Conservation (phyloP, 2,113 vertebrate genomes). For the Alligator sinensis region DNA sequence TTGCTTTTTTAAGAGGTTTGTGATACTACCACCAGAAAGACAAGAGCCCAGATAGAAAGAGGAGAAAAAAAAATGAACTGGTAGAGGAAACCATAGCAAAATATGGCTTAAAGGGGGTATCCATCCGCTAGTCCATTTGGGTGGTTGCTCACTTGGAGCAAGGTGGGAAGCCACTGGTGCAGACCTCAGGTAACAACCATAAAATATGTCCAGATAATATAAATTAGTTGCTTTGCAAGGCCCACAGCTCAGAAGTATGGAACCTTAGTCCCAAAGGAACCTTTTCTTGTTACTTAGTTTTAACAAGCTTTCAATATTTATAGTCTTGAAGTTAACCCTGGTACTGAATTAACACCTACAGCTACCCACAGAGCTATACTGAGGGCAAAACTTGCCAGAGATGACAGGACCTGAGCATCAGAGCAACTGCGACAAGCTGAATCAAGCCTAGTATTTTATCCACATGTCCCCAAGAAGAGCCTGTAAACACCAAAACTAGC, state of each 20-base stretch:
- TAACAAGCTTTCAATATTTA: accelerated
- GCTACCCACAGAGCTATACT: not conserved
- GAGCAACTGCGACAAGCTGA: not conserved
- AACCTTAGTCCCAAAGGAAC: not conserved
- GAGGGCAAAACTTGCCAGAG: not conserved
- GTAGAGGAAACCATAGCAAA: not conserved
- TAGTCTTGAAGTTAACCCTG: not conserved
- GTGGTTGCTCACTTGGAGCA: not conserved
- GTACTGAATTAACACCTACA: not conserved
- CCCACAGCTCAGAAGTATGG: accelerated
- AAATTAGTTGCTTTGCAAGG: not conserved
- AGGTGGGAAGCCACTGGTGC: not conserved
- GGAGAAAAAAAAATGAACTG: not conserved
- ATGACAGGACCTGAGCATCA: not conserved
- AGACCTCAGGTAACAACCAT: no score
- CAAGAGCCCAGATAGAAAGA: not conserved
- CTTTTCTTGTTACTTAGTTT: not conserved
- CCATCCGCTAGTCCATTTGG: not conserved
- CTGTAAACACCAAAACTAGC: not conserved
- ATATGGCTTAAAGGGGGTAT: not conserved
- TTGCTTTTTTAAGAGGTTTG: not conserved
- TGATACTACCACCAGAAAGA: not conserved
- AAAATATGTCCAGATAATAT: not conserved
- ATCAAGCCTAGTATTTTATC: not conserved
- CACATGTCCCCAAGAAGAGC: not conserved